Base-by-base conservation (phyloP, 23 tunicate species). In the Ciona savignyi region DNA sequence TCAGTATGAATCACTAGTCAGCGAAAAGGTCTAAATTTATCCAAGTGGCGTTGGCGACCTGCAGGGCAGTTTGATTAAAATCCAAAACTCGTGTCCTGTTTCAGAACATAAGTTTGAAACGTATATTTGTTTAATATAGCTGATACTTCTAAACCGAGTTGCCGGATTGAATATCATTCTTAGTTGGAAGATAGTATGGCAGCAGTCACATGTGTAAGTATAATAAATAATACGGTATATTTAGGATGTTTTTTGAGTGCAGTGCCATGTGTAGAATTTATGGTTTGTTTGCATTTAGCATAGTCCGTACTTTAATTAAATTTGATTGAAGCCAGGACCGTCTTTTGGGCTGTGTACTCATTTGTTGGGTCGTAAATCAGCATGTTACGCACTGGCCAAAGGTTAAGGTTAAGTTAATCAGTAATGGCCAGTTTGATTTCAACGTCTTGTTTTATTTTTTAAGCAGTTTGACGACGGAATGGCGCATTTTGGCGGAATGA, bases 391-490 rank as follows among this genome's bases (percentile, higher is more conserved):
- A 9, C 11, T 15, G 9, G 9, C 15, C 56, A 34, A 31, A 11
- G 23, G 32, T 69, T 27, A 69, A 30, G 21, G 23, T n/a, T 31
- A 1, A 15, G 73, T 69, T 69, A 35, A 69, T 30, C 73, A 69
- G 33, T 69, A 69, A 69, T 69, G 48, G 2, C 33, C 33, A 11
- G 48, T 23, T 6, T 27, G 23, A 27, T 20, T 33, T 20, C 33
- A 28, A 25, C 21, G 33, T 66, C 56, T 42, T 42, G 32, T 72
- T 2, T 32, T 70, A 29, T 77, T 30, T 72, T 77, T 61, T 15
- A 26, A 81, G 80, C 82, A 87, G 75, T 87, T 79, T 61, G 95
- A 87, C 73, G 95, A 87, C 74, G 64, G 81, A 32, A 87, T 87
- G 86, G 82, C 78, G 25, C 95, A 87, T 66, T 87, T 81, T 67